Percentiles rank a stretch among this genome's conserved stretches.
phyloP scores from a whole-genome alignment of 2,113 vertebrate genomes.

The Chaetodon trifascialis region DNA sequence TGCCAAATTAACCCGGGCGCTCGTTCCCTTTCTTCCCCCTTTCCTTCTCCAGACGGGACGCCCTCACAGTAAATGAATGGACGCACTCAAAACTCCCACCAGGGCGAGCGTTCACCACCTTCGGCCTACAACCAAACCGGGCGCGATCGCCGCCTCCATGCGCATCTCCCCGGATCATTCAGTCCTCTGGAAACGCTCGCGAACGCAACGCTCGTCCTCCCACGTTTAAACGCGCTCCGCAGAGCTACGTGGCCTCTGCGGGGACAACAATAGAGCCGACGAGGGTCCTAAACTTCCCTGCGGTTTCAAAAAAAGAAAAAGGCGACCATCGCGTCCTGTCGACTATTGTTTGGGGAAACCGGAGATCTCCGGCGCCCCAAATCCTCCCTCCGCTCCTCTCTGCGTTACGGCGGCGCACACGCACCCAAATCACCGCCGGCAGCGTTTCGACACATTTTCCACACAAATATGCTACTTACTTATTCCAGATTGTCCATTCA shows the following conservation, averaged over 20 bases:
- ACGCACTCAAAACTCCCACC: conserved; percentile 25
- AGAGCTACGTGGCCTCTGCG: conserved; percentile 61
- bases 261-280: conserved; percentile 59
- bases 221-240: not conserved
- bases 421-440: not conserved
- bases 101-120: conserved; percentile 23
- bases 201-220: not conserved
- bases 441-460: not conserved
- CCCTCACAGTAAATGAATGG: conserved; percentile 71
- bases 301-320: conserved; percentile 35
- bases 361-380: conserved; percentile 54
- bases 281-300: conserved; percentile 71
- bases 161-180: conserved; percentile 25
- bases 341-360: conserved; percentile 79
- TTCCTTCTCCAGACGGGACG: conserved; percentile 24
- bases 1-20: conserved; percentile 50
- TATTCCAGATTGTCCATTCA: conserved; percentile 76
- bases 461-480: conserved; percentile 64
- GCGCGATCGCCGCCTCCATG: conserved; percentile 37
- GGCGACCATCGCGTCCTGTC: conserved; percentile 71
- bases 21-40: conserved; percentile 9
- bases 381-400: conserved; percentile 4
- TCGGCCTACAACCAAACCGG: conserved; percentile 54
- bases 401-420: not conserved
- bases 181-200: not conserved